A percentile compares a stretch with the other conserved stretches of the same genome.
phyloP scores from a whole-genome alignment of 1,140 invertebrate genomes.

The Eriosoma lanigerum region DNA sequence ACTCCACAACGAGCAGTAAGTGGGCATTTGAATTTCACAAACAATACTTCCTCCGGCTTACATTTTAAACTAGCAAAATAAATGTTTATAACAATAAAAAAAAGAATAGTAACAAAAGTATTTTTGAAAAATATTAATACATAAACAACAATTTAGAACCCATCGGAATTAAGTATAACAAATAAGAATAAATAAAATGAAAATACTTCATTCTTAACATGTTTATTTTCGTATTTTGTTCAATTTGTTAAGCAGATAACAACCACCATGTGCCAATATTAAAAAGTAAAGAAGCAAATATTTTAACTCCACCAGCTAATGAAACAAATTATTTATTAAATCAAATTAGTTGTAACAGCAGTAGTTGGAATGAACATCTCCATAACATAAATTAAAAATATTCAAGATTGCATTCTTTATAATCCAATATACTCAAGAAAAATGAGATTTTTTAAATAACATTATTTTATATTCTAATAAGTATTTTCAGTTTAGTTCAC shows the following conservation, averaged over 20 bases:
- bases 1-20: conserved; percentile 22
- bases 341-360: background rate
- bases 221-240: background rate
- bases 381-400: background rate
- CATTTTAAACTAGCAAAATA: conserved; percentile 11
- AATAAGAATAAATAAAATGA: conserved; percentile 1
- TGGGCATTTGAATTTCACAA: conserved; percentile 14
- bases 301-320: background rate
- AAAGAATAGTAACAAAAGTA: background rate
- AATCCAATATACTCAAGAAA: background rate
- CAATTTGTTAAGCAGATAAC: conserved; percentile 20
- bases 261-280: conserved; percentile 34
- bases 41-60: background rate
- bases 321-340: background rate
- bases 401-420: background rate
- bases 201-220: background rate
- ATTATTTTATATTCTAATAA: background rate
- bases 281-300: conserved; percentile 29
- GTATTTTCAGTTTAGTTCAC: conserved; percentile 1
- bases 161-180: conserved; percentile 26
- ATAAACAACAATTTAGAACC: background rate
- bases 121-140: background rate
- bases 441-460: background rate
- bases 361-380: background rate
- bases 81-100: conserved; percentile 32